phyloP scores from a whole-genome alignment of 2,888 invertebrate species.

The Chaetogeoica ovagalla region DNA sequence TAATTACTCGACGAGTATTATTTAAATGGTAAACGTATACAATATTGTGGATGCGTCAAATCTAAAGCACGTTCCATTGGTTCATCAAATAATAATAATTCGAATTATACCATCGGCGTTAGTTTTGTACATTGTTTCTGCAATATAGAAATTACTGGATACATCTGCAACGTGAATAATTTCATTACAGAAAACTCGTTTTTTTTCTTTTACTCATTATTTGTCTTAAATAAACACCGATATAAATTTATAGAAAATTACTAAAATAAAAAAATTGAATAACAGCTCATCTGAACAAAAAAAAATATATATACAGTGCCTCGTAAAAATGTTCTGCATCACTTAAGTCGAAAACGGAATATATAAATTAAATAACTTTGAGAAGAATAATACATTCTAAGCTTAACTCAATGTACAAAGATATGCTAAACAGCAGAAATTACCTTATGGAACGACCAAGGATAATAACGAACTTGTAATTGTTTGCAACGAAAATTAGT shows the following conservation, averaged over 20 bases:
- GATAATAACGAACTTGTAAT: slow-evolving; percentile 4
- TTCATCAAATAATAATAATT: background rate
- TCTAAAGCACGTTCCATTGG: background rate
- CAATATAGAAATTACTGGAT: background rate
- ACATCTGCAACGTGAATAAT: background rate
- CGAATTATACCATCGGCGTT: background rate
- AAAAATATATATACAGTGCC: too few relatives aligned
- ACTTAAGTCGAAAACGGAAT: too few relatives aligned
- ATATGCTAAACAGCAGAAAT: slow-evolving; percentile 8
- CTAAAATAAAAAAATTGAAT: background rate
- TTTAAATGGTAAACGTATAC: too few relatives aligned
- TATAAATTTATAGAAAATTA: background rate
- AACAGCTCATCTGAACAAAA: background rate
- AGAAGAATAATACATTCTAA: too few relatives aligned
- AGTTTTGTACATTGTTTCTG: background rate
- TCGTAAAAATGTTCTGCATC: too few relatives aligned
- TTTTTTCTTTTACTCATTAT: background rate
- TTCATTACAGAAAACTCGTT: background rate
- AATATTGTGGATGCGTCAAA: too few relatives aligned
- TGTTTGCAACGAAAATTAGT: slow-evolving; percentile 25
- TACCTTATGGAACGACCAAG: background rate
- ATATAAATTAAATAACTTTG: too few relatives aligned
- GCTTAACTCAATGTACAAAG: background rate
- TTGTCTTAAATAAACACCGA: background rate
- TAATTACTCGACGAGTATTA: too few relatives aligned